A percentile compares a stretch with the other conserved stretches of the same genome.
Conservation (phyloP, 2,113 vertebrate species). For the Aleadryas rufinucha region DNA sequence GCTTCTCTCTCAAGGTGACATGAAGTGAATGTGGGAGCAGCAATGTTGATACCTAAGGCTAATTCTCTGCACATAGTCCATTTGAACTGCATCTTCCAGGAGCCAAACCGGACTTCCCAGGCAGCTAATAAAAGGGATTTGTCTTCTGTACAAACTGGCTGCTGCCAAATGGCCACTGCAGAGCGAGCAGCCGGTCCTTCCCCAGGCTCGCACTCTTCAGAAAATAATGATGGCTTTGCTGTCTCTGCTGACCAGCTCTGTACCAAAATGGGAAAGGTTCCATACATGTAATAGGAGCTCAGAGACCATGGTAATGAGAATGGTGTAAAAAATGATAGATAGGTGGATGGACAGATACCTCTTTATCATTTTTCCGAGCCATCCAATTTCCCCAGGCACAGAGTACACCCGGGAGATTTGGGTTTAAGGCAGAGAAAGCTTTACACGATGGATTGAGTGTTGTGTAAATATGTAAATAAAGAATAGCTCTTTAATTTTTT, state of each 20-base stretch:
- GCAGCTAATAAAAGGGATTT: slow-evolving; percentile 39
- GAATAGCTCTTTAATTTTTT: slow-evolving; percentile 62
- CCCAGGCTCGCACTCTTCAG: background rate
- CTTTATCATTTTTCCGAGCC: slow-evolving; percentile 47
- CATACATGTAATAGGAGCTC: slow-evolving; percentile 20
- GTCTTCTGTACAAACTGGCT: slow-evolving; percentile 15
- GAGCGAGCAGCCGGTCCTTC: background rate
- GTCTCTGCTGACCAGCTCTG: slow-evolving; percentile 41
- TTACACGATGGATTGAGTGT: slow-evolving; percentile 27
- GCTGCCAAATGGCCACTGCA: background rate
- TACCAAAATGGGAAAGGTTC: background rate
- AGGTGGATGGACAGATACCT: slow-evolving; percentile 30
- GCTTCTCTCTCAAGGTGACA: background rate
- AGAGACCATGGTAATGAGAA: slow-evolving; percentile 49
- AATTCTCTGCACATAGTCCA: slow-evolving; percentile 15
- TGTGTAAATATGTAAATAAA: slow-evolving; percentile 50
- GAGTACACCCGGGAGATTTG: slow-evolving; percentile 9
- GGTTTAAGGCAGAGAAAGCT: slow-evolving; percentile 50
- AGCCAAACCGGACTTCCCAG: background rate
- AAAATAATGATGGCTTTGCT: slow-evolving; percentile 26
- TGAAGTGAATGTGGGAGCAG: slow-evolving; percentile 30
- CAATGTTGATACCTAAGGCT: slow-evolving; percentile 58
- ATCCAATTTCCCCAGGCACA: slow-evolving; percentile 11
- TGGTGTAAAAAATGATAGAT: slow-evolving; percentile 54
- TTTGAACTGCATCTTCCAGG: slow-evolving; percentile 47